phyloP scores from a whole-genome alignment of 2,113 vertebrate genomes.

The Spilogale gracilis region DNA sequence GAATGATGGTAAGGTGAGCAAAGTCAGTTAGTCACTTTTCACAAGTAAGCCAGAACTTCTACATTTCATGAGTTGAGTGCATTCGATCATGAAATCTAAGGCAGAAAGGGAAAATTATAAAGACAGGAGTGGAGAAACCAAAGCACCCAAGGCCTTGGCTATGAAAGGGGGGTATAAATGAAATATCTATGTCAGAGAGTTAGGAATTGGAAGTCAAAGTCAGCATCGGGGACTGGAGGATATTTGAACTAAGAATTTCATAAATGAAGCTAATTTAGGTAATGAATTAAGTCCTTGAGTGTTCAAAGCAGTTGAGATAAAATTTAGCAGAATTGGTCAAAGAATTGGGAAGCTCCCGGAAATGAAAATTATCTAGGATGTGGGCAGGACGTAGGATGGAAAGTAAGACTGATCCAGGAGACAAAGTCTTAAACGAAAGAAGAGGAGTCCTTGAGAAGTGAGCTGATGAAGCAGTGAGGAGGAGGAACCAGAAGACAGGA shows the following conservation, averaged over 20 bases:
- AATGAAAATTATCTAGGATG: background rate
- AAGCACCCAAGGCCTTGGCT: background rate
- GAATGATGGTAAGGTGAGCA: background rate
- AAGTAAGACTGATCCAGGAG: background rate
- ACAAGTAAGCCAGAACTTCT: background rate
- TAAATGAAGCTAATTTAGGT: background rate
- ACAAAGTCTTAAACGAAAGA: background rate
- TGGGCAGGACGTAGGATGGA: background rate
- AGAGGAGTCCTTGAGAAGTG: background rate
- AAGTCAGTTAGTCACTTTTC: background rate
- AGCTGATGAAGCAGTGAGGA: background rate
- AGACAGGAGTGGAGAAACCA: background rate
- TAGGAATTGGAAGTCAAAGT: background rate
- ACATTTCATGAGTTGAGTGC: too few species aligned
- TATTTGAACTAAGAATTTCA: background rate
- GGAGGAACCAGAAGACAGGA: background rate
- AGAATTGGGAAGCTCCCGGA: background rate
- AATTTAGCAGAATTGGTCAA: background rate
- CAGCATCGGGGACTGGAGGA: rapidly evolving
- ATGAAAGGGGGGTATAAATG: background rate
- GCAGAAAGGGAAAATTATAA: background rate
- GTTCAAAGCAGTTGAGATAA: background rate
- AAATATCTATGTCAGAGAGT: background rate
- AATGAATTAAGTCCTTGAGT: background rate
- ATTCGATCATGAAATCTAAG: background rate